A percentile compares a stretch with the other conserved stretches of the same genome.
Evolutionary conservation across 2,888 invertebrate species (phyloP).

Genomic region (Lutraria lutraria): DNA sequence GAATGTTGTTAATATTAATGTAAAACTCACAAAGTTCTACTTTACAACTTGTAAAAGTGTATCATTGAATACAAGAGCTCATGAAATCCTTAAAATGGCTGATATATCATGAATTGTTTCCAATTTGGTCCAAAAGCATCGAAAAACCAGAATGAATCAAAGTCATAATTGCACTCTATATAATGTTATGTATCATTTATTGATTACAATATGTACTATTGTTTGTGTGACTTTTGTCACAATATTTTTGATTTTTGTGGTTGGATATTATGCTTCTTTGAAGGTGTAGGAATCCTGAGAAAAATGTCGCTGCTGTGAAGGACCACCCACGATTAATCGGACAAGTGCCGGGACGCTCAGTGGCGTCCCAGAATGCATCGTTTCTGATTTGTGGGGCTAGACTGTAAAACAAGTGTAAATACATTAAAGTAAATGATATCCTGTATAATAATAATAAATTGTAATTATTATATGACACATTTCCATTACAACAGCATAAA

Average conservation of each 20-base stretch:
- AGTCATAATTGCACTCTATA: slow-evolving; percentile 27
- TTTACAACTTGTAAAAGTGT: too few relatives aligned
- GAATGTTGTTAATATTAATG: too few relatives aligned
- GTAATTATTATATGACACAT: slow-evolving; percentile 26
- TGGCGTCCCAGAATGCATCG: slow-evolving; percentile 61
- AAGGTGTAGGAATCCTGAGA: slow-evolving; percentile 54
- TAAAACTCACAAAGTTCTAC: too few relatives aligned
- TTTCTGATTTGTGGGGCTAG: slow-evolving; percentile 62
- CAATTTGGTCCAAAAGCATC: neutral
- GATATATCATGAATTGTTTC: neutral
- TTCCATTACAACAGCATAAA: slow-evolving; percentile 24
- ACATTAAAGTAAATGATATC: slow-evolving; percentile 50
- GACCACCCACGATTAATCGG: slow-evolving; percentile 49
- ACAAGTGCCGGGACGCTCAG: slow-evolving; percentile 55
- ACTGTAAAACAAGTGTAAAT: slow-evolving; percentile 59
- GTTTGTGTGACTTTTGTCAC: slow-evolving; percentile 28
- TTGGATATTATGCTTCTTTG: slow-evolving; percentile 67
- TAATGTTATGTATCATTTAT: neutral
- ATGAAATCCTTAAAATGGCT: slow-evolving; percentile 18
- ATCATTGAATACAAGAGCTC: neutral
- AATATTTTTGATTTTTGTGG: slow-evolving; percentile 48
- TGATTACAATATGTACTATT: neutral
- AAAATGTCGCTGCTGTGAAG: slow-evolving; percentile 25
- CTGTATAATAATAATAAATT: slow-evolving; percentile 33
- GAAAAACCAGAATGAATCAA: neutral